Percentiles rank a stretch among this genome's conserved stretches.
phyloP scores from a whole-genome alignment of 2,113 vertebrate species.

The Falcunculus frontatus region DNA sequence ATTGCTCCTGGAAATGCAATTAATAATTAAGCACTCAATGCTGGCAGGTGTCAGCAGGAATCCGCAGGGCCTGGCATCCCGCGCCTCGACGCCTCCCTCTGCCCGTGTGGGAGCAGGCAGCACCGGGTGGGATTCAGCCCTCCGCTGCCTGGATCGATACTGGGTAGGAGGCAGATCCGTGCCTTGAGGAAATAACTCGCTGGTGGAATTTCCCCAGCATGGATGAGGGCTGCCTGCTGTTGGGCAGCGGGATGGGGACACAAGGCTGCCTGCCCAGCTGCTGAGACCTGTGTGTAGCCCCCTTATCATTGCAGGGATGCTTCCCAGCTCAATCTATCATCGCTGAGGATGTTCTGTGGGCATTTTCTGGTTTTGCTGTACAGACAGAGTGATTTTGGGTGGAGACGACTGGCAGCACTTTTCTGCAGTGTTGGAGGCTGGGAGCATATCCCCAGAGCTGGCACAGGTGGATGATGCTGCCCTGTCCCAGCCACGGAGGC shows the following conservation, averaged over 20 bases:
- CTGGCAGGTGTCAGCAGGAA: constrained; percentile 41
- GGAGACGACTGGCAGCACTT: accelerated
- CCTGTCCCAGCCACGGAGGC: background rate
- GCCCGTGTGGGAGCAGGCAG: background rate
- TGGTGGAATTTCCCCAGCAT: background rate
- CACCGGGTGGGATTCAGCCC: background rate
- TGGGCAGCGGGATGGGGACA: accelerated
- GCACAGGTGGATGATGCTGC: background rate
- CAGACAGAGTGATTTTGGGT: background rate
- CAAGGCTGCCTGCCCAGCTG: background rate
- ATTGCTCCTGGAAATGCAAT: constrained; percentile 27
- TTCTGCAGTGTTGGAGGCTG: accelerated
- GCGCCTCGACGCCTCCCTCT: accelerated
- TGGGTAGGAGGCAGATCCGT: background rate
- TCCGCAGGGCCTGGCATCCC: background rate
- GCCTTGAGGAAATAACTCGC: background rate
- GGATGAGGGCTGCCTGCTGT: background rate
- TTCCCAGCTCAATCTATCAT: background rate
- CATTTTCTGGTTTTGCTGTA: background rate
- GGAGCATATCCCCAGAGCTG: background rate
- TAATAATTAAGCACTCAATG: background rate
- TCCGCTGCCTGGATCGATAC: accelerated
- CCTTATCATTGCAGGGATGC: accelerated
- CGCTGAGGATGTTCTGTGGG: accelerated
- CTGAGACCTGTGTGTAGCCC: background rate